Evolutionary conservation across 2,113 vertebrate species (phyloP).

Genomic region (Axis porcinus): DNA sequence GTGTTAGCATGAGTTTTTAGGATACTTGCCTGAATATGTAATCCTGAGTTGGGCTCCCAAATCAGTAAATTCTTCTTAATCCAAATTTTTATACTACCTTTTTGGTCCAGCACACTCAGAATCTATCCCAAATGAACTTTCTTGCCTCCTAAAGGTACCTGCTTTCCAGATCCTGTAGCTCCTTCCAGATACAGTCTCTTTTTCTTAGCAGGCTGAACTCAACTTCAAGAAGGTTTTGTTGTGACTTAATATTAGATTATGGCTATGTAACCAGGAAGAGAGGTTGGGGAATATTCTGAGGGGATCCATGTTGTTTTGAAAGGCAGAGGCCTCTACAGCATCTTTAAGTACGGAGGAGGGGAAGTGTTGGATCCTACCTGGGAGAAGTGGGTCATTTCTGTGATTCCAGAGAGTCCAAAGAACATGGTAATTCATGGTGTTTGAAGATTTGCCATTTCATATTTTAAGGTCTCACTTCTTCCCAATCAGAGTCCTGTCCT

Average conservation of each 20-base stretch:
- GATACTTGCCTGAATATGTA: neutral
- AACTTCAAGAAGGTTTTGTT: neutral
- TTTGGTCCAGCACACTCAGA: neutral
- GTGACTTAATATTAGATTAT: neutral
- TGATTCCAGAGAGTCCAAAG: neutral
- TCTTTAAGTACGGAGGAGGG: neutral
- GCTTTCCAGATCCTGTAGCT: neutral
- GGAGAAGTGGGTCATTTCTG: neutral
- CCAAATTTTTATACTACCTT: neutral
- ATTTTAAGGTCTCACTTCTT: neutral
- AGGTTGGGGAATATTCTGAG: neutral
- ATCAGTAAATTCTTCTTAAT: neutral
- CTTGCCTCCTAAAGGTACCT: neutral
- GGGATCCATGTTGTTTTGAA: neutral
- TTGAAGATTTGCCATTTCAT: neutral
- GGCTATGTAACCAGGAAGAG: neutral
- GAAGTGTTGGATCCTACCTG: neutral
- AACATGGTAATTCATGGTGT: neutral
- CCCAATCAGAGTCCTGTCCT: neutral
- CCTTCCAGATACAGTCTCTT: neutral
- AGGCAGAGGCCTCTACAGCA: neutral
- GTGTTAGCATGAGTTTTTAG: neutral
- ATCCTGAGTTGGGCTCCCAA: neutral
- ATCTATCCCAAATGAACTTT: neutral
- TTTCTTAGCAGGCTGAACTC: neutral